These are phyloP conservation scores for Philypnodon macrostomus DNA, from an alignment of 2,797 vertebrate species.

Conservation along the genomic window DNA sequence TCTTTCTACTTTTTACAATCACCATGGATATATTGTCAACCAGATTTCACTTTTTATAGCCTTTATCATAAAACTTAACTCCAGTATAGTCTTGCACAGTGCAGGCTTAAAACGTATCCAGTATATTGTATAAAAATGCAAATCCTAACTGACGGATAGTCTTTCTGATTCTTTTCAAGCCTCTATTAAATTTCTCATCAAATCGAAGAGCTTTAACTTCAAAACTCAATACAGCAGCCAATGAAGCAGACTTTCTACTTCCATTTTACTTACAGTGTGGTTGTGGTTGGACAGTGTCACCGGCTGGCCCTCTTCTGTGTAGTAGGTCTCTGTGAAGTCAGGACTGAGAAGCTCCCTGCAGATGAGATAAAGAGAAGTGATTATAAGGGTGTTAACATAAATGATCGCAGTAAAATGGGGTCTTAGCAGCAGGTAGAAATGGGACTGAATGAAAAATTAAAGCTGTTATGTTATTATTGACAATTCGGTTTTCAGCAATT, in stretches of 20 bases:
- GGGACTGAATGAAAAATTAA: background rate
- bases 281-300: slow-evolving; percentile 64
- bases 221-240: background rate
- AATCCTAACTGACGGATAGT: background rate
- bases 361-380: slow-evolving; percentile 20
- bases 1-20: no score
- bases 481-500: background rate
- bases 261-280: slow-evolving; percentile 64
- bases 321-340: slow-evolving; percentile 78
- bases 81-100: no score
- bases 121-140: slow-evolving; percentile 2
- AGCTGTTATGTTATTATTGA: background rate
- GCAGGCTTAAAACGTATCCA: slow-evolving; percentile 2
- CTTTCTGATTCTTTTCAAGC: background rate
- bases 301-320: slow-evolving; percentile 63
- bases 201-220: background rate
- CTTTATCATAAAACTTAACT: no score
- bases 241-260: background rate
- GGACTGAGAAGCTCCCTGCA: slow-evolving; percentile 72
- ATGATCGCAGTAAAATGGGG: slow-evolving; percentile 1
- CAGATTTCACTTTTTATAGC: no score
- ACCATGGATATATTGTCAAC: no score
- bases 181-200: background rate
- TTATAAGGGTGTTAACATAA: slow-evolving; percentile 12
- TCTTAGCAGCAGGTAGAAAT: slow-evolving; percentile 1